Conservation (phyloP, 2,888 invertebrate genomes). For the Agrotis segetum region DNA sequence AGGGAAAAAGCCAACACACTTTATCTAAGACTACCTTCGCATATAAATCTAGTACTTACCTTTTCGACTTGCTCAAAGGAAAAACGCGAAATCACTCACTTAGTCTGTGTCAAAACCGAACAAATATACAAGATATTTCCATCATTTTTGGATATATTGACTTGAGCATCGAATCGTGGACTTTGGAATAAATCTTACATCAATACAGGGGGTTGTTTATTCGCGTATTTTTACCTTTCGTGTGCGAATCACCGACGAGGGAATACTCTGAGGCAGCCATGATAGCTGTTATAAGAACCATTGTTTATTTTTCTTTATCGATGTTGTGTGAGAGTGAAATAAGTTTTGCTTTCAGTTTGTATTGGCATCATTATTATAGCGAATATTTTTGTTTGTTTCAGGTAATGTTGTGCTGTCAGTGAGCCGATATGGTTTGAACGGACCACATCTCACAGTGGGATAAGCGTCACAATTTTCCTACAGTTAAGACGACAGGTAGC, state of each 20-base stretch:
- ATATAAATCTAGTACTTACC: slow-evolving; percentile 50
- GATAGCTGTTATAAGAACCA: slow-evolving; percentile 46
- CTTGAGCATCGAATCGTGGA: slow-evolving; percentile 40
- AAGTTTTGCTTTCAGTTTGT: slow-evolving; percentile 33
- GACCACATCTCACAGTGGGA: too few species aligned
- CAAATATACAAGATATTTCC: slow-evolving; percentile 59
- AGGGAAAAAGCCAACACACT: slow-evolving; percentile 8
- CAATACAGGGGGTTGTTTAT: slow-evolving; percentile 65
- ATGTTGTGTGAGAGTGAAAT: slow-evolving; percentile 23
- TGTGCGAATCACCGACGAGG: slow-evolving; percentile 58
- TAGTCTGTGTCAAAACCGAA: slow-evolving; percentile 43
- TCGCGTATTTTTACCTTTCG: slow-evolving; percentile 63
- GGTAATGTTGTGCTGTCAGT: slow-evolving; percentile 35
- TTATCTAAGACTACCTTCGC: slow-evolving; percentile 21
- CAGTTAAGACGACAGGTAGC: too few species aligned
- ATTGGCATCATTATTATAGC: slow-evolving; percentile 21
- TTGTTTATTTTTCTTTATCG: slow-evolving; percentile 52
- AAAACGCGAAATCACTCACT: slow-evolving; percentile 52
- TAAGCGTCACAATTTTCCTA: neutral
- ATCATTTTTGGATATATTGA: slow-evolving; percentile 51
- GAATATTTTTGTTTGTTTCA: slow-evolving; percentile 48
- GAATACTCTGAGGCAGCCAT: slow-evolving; percentile 45
- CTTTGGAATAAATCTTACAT: slow-evolving; percentile 69
- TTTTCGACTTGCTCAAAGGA: slow-evolving; percentile 21
- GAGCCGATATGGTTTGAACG: neutral